Base-by-base conservation (phyloP, 2,797 vertebrate species). In the Rhynchotus rufescens region DNA sequence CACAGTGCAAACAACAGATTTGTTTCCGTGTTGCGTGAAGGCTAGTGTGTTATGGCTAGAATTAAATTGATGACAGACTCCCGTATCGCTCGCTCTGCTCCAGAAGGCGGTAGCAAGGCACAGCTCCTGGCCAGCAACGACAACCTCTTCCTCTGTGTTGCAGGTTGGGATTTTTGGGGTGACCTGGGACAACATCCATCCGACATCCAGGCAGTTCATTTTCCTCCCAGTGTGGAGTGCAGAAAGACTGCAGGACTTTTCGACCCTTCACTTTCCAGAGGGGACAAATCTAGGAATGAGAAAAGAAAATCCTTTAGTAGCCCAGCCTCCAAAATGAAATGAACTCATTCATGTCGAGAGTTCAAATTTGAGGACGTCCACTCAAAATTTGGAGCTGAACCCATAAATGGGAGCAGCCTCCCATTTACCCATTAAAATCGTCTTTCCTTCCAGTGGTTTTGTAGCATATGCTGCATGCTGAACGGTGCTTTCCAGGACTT, bases 401-500 rank as follows among this genome's bases (percentile, higher is more conserved):
- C 57, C 44, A 74, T 69, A 86, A 92, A 90, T 5, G 17, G 77
- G 13, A 75, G 44, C 60, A 86, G 60, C 40, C 56, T 62, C 38
- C 67, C 71, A 86, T 47, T 28, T n/a, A 80, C 4, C 81, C 47
- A 21, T 21, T 67, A 86, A 67, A 95, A 95, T 89, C 68, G 7
- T 5, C 11, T 88, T 87, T 92, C 21, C n/a, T 91, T 51, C 90
- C 67, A 83, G 52, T 77, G 83, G 92, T 96, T 95, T 95, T 93
- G 68, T 87, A 89, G 68, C 72, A 80, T 75, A 80, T 6, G 30
- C 77, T 62, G 79, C 88, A 81, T 80, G 77, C 67, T 61, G 89
- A 95, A 96, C 20, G 6, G 89, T 88, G 91, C 80, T 94, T 96
- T 92, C 78, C 71, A 93, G 84, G 88, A 90, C 89, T 94, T 93